A percentile compares a stretch with the other conserved stretches of the same genome.
phyloP scores from a whole-genome alignment of 2,888 invertebrate genomes.

The Hypselothyrea guttata region DNA sequence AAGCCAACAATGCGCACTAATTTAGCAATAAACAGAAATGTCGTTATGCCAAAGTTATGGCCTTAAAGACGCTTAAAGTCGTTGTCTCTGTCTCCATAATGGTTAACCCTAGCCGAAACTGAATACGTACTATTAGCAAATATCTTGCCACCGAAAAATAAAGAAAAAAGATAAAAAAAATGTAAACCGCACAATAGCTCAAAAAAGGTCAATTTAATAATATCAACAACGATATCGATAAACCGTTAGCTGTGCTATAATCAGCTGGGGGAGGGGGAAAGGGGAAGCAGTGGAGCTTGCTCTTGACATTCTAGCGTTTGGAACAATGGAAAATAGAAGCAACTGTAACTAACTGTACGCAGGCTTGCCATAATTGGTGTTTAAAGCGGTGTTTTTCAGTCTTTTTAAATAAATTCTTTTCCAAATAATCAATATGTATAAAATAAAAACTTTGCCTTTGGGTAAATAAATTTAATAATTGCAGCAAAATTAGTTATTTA shows the following conservation, averaged over 20 bases:
- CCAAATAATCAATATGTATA: no score
- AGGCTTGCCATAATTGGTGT: no score
- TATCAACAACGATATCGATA: slow-evolving; percentile 29
- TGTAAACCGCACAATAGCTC: slow-evolving; percentile 37
- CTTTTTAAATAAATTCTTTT: no score
- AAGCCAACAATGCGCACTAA: slow-evolving; percentile 60
- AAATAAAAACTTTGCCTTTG: no score
- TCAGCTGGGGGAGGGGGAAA: slow-evolving; percentile 17
- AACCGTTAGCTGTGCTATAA: slow-evolving; percentile 72
- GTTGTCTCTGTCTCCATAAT: slow-evolving; percentile 18
- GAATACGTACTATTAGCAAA: slow-evolving; percentile 66
- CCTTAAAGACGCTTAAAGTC: slow-evolving; percentile 43
- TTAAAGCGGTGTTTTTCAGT: no score
- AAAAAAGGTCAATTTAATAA: slow-evolving; percentile 78
- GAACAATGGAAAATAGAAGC: background rate
- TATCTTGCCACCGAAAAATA: slow-evolving; percentile 49
- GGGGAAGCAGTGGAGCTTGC: slow-evolving; percentile 25
- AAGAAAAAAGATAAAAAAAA: slow-evolving; percentile 28
- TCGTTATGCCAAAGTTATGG: slow-evolving; percentile 41
- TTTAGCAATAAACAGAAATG: slow-evolving; percentile 57
- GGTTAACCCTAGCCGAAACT: slow-evolving; percentile 40
- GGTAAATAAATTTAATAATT: no score
- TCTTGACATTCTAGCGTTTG: background rate
- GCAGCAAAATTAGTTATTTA: no score
- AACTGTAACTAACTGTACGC: no score